Conservation (phyloP, 2,888 invertebrate species). For the Hemicrepidius hirtus region DNA sequence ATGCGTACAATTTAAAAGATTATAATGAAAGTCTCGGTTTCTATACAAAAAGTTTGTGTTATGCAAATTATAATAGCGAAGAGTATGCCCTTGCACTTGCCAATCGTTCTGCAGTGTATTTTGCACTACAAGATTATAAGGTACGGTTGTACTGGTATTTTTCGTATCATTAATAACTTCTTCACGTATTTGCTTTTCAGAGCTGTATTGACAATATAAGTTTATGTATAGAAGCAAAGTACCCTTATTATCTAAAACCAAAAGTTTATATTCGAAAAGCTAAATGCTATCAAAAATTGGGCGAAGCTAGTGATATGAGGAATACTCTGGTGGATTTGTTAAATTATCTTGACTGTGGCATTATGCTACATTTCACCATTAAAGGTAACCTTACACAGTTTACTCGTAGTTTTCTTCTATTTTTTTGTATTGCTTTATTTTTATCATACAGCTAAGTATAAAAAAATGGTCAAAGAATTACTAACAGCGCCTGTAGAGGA, state of each 20-base stretch:
- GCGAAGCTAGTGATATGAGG: constrained; percentile 36
- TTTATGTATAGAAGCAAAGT: constrained; percentile 76
- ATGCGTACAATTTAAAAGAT: too few relatives aligned
- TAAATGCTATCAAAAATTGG: constrained; percentile 77
- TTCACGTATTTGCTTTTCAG: too few relatives aligned
- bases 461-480: background rate
- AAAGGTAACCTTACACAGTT: too few relatives aligned
- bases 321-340: background rate
- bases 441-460: too few relatives aligned
- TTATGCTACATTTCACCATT: too few relatives aligned
- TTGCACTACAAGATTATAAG: constrained; percentile 74
- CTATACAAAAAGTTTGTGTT: constrained; percentile 79
- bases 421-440: too few relatives aligned
- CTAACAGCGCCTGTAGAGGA: background rate
- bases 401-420: too few relatives aligned
- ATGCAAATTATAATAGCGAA: constrained; percentile 74
- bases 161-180: too few relatives aligned
- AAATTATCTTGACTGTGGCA: background rate
- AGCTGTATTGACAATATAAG: constrained; percentile 80
- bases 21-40: constrained; percentile 73
- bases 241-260: constrained; percentile 77
- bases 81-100: constrained; percentile 79
- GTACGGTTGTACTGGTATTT: background rate
- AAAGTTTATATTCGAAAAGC: constrained; percentile 81
- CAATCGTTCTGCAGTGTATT: constrained; percentile 81